These are phyloP conservation scores for Silvanus unidentatus DNA, from an alignment of 2,888 invertebrate species.

Conservation along the genomic window DNA sequence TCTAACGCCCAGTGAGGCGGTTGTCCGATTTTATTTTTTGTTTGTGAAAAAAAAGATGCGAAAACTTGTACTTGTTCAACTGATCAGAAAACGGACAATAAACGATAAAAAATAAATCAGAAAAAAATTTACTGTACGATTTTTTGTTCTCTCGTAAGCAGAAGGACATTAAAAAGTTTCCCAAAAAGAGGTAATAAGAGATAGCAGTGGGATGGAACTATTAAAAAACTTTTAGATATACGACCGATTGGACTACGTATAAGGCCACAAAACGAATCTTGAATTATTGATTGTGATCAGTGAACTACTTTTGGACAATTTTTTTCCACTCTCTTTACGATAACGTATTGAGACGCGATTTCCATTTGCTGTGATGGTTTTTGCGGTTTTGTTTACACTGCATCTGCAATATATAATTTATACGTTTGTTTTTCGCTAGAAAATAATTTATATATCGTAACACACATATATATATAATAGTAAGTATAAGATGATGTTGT, in stretches of 20 bases:
- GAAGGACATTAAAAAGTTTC: constrained; percentile 31
- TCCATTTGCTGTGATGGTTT: neutral
- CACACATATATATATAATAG: neutral
- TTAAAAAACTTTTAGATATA: constrained; percentile 42
- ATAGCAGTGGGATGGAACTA: constrained; percentile 34
- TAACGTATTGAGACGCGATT: neutral
- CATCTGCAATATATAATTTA: constrained; percentile 19
- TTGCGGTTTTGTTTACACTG: neutral
- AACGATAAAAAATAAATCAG: constrained; percentile 22
- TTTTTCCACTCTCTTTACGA: neutral
- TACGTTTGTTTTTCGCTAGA: constrained; percentile 19
- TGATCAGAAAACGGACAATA: too few species aligned
- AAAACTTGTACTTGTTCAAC: too few species aligned
- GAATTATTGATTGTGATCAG: constrained; percentile 38
- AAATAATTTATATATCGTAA: constrained; percentile 4
- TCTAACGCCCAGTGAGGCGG: too few species aligned
- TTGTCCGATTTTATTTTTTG: too few species aligned
- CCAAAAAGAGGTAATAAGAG: constrained; percentile 29
- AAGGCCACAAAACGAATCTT: constrained; percentile 24
- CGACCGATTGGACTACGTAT: constrained; percentile 31
- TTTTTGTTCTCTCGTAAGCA: constrained; percentile 27
- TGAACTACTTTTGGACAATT: constrained; percentile 23
- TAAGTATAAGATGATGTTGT: too few species aligned
- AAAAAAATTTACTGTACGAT: constrained; percentile 19
- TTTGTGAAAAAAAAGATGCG: too few species aligned